Evolutionary conservation across 37 sponge, comb jelly and placozoan species (phyloP).

Genomic region (Aplysina aerophoba): DNA sequence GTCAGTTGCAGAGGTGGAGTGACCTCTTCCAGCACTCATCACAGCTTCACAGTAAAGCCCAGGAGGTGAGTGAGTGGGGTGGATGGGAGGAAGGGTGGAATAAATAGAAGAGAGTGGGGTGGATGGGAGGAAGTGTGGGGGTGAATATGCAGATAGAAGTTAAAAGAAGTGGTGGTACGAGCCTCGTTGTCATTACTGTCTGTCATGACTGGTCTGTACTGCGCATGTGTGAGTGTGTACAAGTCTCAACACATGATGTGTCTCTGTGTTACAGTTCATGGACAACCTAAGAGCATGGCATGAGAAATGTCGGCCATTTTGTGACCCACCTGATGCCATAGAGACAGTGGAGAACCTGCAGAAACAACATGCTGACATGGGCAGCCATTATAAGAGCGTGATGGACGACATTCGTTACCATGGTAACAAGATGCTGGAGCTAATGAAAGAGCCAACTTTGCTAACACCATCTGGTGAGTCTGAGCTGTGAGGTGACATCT

Average conservation of each 20-base stretch:
- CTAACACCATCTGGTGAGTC: background rate
- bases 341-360: background rate
- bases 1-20: slow-evolving; percentile 17
- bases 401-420: background rate
- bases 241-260: no score
- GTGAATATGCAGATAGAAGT: no score
- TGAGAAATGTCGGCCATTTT: slow-evolving; percentile 34
- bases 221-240: background rate
- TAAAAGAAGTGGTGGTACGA: no score
- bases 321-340: background rate
- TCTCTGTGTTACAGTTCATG: background rate
- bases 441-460: slow-evolving; percentile 14
- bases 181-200: no score
- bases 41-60: slow-evolving; percentile 2
- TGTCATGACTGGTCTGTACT: background rate
- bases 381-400: background rate
- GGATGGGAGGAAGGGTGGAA: background rate
- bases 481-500: no score
- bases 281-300: background rate
- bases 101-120: no score
- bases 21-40: slow-evolving; percentile 1
- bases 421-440: slow-evolving; percentile 23
- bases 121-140: no score
- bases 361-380: slow-evolving; percentile 11
- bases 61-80: slow-evolving; percentile 11